Evolutionary conservation across 2,797 vertebrate genomes (phyloP).

Genomic region (Poecilia gillii): DNA sequence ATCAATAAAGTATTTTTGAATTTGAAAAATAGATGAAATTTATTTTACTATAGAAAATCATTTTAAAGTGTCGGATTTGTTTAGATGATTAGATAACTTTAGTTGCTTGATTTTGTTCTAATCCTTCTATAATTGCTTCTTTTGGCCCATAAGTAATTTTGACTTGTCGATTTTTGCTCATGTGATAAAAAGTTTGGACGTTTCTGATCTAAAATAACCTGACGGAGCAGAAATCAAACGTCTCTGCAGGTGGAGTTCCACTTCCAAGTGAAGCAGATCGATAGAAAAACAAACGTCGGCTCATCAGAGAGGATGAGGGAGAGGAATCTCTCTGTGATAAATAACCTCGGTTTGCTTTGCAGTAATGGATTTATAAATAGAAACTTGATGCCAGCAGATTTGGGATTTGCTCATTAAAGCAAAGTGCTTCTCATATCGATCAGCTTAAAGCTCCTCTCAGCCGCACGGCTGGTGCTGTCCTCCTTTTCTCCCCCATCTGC

Average conservation of each 20-base stretch:
- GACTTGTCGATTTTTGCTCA: no score
- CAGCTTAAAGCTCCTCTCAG: slow-evolving; percentile 47
- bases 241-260: neutral
- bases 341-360: slow-evolving; percentile 56
- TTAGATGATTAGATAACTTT: no score
- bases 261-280: slow-evolving; percentile 19
- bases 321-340: slow-evolving; percentile 36
- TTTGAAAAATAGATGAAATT: no score
- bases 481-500: slow-evolving; percentile 21
- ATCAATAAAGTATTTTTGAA: no score
- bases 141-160: no score
- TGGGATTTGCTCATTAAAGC: slow-evolving; percentile 43
- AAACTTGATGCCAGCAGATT: slow-evolving; percentile 49
- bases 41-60: no score
- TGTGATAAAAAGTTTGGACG: no score
- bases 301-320: slow-evolving; percentile 1
- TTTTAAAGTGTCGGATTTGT: no score
- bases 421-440: slow-evolving; percentile 66
- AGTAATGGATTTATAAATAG: slow-evolving; percentile 73
- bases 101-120: no score
- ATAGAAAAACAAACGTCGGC: slow-evolving; percentile 22
- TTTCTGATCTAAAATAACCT: neutral
- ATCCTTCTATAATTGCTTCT: no score
- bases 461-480: slow-evolving; percentile 39
- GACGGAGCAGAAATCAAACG: neutral